A percentile compares a stretch with the other conserved stretches of the same genome.
Conservation (phyloP, 2,113 vertebrate genomes). For the Strix aluco region DNA sequence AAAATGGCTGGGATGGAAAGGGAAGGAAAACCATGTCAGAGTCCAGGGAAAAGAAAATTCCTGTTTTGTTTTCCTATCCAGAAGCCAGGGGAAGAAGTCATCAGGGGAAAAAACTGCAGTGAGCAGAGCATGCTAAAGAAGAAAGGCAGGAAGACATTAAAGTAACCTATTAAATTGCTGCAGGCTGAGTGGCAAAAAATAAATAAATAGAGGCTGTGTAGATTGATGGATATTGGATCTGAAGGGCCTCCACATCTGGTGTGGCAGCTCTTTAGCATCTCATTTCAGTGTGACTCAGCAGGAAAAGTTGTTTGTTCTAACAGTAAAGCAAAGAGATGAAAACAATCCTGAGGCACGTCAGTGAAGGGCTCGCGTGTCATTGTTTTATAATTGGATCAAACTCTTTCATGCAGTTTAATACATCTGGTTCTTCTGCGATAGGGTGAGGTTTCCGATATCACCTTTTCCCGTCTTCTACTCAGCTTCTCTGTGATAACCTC, state of each 20-base stretch:
- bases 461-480: background rate
- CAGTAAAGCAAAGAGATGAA: background rate
- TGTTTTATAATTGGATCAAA: background rate
- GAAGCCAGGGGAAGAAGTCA: background rate
- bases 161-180: constrained; percentile 17
- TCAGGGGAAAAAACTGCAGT: background rate
- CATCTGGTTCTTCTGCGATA: background rate
- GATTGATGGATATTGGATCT: constrained; percentile 49
- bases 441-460: background rate
- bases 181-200: constrained; percentile 37
- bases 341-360: background rate
- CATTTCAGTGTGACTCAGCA: constrained; percentile 40
- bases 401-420: background rate
- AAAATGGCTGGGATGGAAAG: background rate
- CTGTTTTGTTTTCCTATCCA: background rate
- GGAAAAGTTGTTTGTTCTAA: constrained; percentile 21
- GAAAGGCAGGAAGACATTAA: constrained; percentile 15
- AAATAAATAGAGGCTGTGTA: constrained; percentile 15
- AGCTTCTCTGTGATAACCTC: background rate
- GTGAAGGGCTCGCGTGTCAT: background rate
- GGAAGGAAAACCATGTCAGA: background rate
- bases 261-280: constrained; percentile 52
- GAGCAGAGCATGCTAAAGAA: background rate
- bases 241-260: constrained; percentile 55
- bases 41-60: background rate